Conservation (phyloP, 2,888 invertebrate genomes). For the Acronicta leporina region DNA sequence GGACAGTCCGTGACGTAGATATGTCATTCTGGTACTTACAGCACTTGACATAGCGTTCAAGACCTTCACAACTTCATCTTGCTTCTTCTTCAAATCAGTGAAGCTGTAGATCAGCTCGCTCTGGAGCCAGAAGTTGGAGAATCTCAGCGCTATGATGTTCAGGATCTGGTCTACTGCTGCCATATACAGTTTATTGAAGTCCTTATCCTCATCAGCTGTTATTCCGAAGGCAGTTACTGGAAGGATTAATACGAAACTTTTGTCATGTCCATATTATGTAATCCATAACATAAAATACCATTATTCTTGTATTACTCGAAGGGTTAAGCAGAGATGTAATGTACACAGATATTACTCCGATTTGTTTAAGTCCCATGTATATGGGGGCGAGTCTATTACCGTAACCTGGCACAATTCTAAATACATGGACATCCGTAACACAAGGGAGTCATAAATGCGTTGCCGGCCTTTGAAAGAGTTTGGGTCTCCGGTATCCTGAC, state of each 20-base stretch:
- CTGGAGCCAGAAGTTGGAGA: conserved; percentile 61
- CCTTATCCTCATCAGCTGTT: conserved; percentile 50
- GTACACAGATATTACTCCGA: too few species aligned
- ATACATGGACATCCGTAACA: too few species aligned
- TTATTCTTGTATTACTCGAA: too few species aligned
- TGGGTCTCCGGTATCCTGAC: too few species aligned
- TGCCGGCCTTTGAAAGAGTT: too few species aligned
- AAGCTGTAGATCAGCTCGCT: conserved; percentile 55
- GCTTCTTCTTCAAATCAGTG: conserved; percentile 50
- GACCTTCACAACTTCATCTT: conserved; percentile 52
- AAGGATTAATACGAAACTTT: conserved; percentile 2
- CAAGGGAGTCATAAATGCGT: too few species aligned
- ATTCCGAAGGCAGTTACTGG: conserved; percentile 64
- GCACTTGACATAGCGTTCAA: conserved; percentile 55
- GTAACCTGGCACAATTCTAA: too few species aligned
- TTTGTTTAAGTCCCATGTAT: too few species aligned
- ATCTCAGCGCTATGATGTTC: conserved; percentile 51
- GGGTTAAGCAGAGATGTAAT: too few species aligned
- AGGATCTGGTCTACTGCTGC: conserved; percentile 55
- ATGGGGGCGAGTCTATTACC: too few species aligned
- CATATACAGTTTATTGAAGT: conserved; percentile 55
- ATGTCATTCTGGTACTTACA: conserved; percentile 43
- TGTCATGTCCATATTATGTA: too few species aligned
- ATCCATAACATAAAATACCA: too few species aligned
- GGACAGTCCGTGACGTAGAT: not conserved